A percentile compares a stretch with the other conserved stretches of the same genome.
These are phyloP conservation scores for Trichomalopsis sarcophagae DNA, from an alignment of 1,140 invertebrate species.

Conservation along the genomic window DNA sequence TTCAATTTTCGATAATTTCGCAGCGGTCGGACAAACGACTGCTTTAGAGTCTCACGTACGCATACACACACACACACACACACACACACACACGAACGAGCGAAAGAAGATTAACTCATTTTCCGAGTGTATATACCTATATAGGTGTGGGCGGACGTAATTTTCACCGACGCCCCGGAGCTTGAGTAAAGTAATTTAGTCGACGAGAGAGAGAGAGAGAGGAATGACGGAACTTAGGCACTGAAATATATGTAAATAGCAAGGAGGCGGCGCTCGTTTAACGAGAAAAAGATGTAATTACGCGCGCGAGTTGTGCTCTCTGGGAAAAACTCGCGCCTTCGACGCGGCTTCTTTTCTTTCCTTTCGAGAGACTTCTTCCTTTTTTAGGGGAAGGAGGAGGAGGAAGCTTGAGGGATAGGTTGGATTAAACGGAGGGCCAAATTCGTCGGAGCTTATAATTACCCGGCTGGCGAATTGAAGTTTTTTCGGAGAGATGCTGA, in stretches of 20 bases:
- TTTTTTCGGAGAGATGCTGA: no score
- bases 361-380: not conserved
- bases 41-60: not conserved
- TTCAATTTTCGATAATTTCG: conserved; percentile 6
- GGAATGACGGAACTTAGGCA: conserved; percentile 7
- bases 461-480: no score
- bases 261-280: conserved; percentile 6
- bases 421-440: not conserved
- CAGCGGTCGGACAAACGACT: not conserved
- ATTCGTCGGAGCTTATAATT: not conserved
- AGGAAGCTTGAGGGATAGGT: no score
- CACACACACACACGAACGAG: not conserved
- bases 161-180: conserved; percentile 12
- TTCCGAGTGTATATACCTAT: not conserved
- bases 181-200: conserved; percentile 23
- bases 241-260: conserved; percentile 26
- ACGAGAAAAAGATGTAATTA: conserved; percentile 32
- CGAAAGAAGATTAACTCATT: conserved; percentile 11
- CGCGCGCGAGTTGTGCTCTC: not conserved
- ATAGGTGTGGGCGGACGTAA: not conserved
- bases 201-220: not conserved
- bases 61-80: not conserved
- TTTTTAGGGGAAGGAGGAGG: not conserved
- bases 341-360: not conserved
- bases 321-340: conserved; percentile 6